Percentiles rank a stretch among this genome's conserved stretches.
Conservation (phyloP, 2,797 vertebrate genomes). For the Clarias pachynema region DNA sequence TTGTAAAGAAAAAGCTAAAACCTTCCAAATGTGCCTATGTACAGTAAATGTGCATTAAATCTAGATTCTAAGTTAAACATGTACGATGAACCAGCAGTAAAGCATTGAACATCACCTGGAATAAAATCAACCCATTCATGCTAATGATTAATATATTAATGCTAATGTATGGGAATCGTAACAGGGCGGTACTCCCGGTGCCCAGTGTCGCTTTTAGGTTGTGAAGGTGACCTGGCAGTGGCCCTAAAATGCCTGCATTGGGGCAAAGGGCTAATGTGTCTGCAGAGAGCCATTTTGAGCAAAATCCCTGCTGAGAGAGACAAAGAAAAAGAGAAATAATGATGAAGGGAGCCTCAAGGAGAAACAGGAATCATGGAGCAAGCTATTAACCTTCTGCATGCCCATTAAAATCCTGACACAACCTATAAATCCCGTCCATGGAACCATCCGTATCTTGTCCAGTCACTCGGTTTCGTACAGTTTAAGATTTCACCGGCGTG, state of each 20-base stretch:
- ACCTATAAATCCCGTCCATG: neutral
- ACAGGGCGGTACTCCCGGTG: neutral
- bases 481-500: neutral
- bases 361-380: conserved; percentile 13
- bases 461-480: neutral
- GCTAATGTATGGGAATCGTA: neutral
- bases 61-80: neutral
- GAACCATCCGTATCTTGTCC: neutral
- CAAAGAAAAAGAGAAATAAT: neutral
- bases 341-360: conserved; percentile 12
- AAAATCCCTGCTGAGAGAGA: conserved; percentile 17
- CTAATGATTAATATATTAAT: conserved; percentile 16
- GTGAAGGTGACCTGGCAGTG: conserved; percentile 26
- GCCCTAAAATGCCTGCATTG: conserved; percentile 38
- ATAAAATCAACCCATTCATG: neutral
- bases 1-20: neutral
- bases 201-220: neutral
- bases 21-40: neutral
- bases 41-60: neutral
- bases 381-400: conserved; percentile 41
- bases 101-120: neutral
- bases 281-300: conserved; percentile 28
- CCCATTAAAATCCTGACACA: conserved; percentile 2
- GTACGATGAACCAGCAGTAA: neutral
- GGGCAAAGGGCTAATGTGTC: conserved; percentile 50